These are phyloP conservation scores for Autographa gamma DNA, from an alignment of 2,888 invertebrate species.

Conservation along the genomic window DNA sequence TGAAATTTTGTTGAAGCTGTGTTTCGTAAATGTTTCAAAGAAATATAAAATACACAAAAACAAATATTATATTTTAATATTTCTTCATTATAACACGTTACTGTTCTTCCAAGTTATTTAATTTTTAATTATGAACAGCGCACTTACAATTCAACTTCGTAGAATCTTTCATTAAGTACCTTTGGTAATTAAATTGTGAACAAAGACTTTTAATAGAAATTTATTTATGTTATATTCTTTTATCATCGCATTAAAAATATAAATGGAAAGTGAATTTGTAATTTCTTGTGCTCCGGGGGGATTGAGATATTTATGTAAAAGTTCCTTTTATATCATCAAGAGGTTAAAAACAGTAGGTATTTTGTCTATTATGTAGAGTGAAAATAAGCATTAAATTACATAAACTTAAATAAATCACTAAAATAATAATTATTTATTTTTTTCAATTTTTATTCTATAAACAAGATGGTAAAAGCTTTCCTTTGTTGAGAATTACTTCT, in stretches of 20 bases:
- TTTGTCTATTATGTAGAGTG: too few relatives aligned
- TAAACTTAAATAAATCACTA: too few relatives aligned
- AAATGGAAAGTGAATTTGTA: background rate
- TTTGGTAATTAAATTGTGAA: slow-evolving; percentile 1
- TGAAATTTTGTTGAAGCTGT: background rate
- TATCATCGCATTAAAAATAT: background rate
- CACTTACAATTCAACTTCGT: background rate
- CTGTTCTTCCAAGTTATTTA: background rate
- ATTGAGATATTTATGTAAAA: background rate
- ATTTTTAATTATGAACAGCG: slow-evolving; percentile 3
- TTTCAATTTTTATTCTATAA: slow-evolving; percentile 3
- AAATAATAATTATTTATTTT: background rate
- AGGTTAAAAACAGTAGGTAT: too few relatives aligned
- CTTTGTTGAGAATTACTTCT: slow-evolving; percentile 42
- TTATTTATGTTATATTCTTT: background rate
- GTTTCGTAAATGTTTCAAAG: background rate
- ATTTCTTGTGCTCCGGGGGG: background rate
- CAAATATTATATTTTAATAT: background rate
- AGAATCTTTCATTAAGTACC: background rate
- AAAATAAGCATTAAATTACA: too few relatives aligned
- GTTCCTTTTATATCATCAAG: background rate
- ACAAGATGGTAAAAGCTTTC: slow-evolving; percentile 56
- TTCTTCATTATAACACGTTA: background rate
- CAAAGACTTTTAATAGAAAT: background rate
- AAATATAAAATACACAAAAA: background rate